Conservation (phyloP, 2,888 invertebrate species). For the Chalcis sispes region DNA sequence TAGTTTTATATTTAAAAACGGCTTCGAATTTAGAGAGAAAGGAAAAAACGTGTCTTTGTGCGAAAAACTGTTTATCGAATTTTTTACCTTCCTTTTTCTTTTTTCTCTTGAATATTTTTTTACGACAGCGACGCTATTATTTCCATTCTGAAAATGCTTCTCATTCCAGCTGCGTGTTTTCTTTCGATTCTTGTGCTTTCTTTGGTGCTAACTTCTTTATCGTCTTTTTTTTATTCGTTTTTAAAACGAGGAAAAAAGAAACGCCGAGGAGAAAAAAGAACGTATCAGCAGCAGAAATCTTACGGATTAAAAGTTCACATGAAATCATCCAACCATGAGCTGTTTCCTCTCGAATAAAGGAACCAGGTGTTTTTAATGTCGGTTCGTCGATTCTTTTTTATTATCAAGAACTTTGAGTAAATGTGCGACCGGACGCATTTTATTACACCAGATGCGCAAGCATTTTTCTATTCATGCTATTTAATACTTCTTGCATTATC, state of each 20-base stretch:
- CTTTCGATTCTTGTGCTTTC: neutral
- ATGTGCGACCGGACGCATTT: neutral
- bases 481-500: conserved; percentile 20
- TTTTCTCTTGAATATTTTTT: neutral
- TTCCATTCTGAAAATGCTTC: neutral
- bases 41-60: neutral
- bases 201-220: no score
- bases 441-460: neutral
- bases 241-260: neutral
- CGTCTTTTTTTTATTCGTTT: neutral
- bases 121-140: neutral
- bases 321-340: conserved; percentile 7
- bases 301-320: conserved; percentile 5
- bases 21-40: neutral
- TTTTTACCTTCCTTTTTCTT: neutral
- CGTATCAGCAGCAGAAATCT: no score
- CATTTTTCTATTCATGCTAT: conserved; percentile 2
- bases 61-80: conserved; percentile 31
- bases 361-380: conserved; percentile 32
- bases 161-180: neutral
- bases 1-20: neutral
- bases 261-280: no score
- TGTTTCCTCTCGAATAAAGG: conserved; percentile 15
- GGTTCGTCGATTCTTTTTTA: conserved; percentile 16
- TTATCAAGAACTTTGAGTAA: conserved; percentile 9